Percentiles rank a stretch among this genome's conserved stretches.
Evolutionary conservation across 2,888 invertebrate species (phyloP).

Genomic region (Heliconius aoede): DNA sequence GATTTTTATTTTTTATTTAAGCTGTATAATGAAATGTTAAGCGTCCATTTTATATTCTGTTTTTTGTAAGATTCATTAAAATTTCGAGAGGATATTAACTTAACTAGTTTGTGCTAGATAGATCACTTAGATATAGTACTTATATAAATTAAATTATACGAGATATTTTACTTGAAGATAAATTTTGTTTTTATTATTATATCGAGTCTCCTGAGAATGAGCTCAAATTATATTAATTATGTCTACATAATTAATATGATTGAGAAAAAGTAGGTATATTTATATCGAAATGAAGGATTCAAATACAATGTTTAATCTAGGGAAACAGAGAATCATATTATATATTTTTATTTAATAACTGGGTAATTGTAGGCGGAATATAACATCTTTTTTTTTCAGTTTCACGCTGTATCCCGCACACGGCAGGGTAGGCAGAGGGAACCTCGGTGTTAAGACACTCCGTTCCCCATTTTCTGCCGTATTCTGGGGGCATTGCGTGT

Average conservation of each 20-base stretch:
- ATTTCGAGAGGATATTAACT: slow-evolving; percentile 23
- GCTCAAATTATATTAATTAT: background rate
- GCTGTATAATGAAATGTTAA: slow-evolving; percentile 39
- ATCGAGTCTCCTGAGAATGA: background rate
- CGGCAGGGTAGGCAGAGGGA: too few relatives aligned
- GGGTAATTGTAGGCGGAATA: background rate
- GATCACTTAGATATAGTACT: slow-evolving; percentile 3
- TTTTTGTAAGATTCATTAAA: slow-evolving; percentile 35
- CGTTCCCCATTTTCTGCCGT: too few relatives aligned
- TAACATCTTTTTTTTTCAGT: too few relatives aligned
- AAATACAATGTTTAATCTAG: background rate
- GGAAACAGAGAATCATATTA: background rate
- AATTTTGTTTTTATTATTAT: background rate
- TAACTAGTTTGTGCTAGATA: slow-evolving; percentile 2
- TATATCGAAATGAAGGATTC: background rate
- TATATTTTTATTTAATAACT: background rate
- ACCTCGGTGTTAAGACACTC: too few relatives aligned
- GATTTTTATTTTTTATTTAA: slow-evolving; percentile 38
- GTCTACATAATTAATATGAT: too few relatives aligned
- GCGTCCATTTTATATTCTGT: slow-evolving; percentile 37
- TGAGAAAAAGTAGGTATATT: background rate
- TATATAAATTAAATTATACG: slow-evolving; percentile 10
- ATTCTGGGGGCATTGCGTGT: too few relatives aligned
- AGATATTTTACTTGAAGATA: background rate
- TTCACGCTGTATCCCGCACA: too few relatives aligned